Conservation (phyloP, 2,113 vertebrate genomes). For the Castor canadensis region DNA sequence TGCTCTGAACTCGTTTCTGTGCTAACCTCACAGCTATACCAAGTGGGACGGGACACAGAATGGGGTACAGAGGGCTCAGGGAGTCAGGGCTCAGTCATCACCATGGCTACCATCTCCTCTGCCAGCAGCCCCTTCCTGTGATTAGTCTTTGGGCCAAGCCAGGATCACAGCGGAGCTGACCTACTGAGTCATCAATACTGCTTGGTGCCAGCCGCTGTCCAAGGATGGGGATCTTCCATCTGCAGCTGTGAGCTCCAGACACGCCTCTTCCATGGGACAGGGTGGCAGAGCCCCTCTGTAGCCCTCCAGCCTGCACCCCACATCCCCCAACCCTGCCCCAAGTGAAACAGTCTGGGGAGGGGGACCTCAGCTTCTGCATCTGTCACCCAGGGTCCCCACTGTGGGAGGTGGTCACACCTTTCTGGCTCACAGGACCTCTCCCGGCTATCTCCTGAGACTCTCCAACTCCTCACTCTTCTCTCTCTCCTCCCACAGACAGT, state of each 20-base stretch:
- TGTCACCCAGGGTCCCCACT: too few species aligned
- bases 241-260: not conserved
- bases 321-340: fast-evolving
- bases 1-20: not conserved
- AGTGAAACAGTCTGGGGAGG: too few species aligned
- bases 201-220: not conserved
- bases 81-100: fast-evolving
- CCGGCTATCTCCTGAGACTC: too few species aligned
- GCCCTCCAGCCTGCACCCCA: not conserved
- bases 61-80: not conserved
- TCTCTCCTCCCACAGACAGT: too few species aligned
- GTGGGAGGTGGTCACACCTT: not conserved
- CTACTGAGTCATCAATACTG: not conserved
- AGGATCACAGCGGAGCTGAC: not conserved
- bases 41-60: not conserved
- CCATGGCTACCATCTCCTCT: not conserved
- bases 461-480: too few species aligned
- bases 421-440: too few species aligned
- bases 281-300: not conserved
- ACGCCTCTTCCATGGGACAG: not conserved
- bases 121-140: not conserved
- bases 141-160: not conserved
- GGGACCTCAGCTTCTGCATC: too few species aligned
- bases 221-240: not conserved
- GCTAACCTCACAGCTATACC: not conserved